Percentiles rank a stretch among this genome's conserved stretches.
Conservation (phyloP, 2,888 invertebrate species). For the Notodonta dromedarius region DNA sequence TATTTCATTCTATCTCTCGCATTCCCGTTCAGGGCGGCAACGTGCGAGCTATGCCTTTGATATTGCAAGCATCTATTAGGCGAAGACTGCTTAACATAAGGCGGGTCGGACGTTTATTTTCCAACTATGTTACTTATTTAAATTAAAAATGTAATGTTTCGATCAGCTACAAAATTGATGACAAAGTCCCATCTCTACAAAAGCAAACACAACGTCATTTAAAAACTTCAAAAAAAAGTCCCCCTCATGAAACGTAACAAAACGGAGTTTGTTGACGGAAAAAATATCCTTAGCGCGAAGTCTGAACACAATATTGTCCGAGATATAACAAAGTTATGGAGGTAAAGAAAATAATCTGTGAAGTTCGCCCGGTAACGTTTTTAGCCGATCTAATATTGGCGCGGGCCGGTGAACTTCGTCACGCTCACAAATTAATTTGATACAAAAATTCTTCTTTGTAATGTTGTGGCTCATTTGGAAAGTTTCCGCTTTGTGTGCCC, state of each 20-base stretch:
- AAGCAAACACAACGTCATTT: neutral
- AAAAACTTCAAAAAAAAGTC: neutral
- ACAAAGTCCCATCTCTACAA: neutral
- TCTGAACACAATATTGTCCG: slow-evolving; percentile 18
- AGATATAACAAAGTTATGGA: slow-evolving; percentile 20
- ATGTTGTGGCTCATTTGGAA: slow-evolving; percentile 9
- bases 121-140: no score
- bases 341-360: slow-evolving; percentile 12
- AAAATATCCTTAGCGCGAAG: slow-evolving; percentile 4
- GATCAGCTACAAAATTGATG: no score
- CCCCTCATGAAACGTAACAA: neutral
- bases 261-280: neutral
- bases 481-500: neutral
- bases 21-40: no score
- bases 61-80: no score
- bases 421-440: slow-evolving; percentile 21
- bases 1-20: no score
- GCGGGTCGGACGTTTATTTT: no score
- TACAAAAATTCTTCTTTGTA: slow-evolving; percentile 13
- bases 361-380: slow-evolving; percentile 18
- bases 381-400: slow-evolving; percentile 18
- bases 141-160: no score
- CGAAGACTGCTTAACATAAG: no score
- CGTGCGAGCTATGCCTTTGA: no score
- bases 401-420: slow-evolving; percentile 15